Evolutionary conservation across 1,140 invertebrate species (phyloP), one percentile per base, ranked within the genome.

Genomic region (Magallana angulata): DNA sequence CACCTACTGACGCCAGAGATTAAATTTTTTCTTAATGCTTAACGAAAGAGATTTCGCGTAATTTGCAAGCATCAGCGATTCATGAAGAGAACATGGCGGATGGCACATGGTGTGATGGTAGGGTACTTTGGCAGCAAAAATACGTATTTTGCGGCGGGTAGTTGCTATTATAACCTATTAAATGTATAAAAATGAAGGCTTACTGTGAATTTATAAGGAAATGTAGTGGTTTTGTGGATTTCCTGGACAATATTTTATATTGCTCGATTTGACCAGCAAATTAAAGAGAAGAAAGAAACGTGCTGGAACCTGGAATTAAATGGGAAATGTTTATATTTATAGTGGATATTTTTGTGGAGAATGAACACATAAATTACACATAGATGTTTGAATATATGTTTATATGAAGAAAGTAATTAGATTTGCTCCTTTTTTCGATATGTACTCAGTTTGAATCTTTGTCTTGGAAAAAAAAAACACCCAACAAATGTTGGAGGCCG

Each of bases 11-110:
- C 36, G 1, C 24, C 9, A 76, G 1, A 36, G 68, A 9, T 76
- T 8, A 76, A 48, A 48, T 9, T 76, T 76, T 76, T 76, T 30
- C 5, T 76, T 76, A 18, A 30, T 76, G 24, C 68, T 76, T 76
- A 36, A 76, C 12, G 18, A 76, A 76, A 76, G 68, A 76, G 68
- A 76, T 30, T 76, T 76, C 36, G 68, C 68, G 68, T 76, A 76
- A 36, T 30, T 76, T 76, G 68, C 68, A 76, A 76, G 24, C 68
- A 76, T 76, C 68, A 76, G 68, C 68, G 68, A 76, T 76, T 76
- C 68, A 76, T 76, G 18, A 71, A 24, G 24, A 30, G 68, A 76
- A 76, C 68, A 76, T 76, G 68, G 68, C 68, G 68, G 68, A 76
- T 30, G 68, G 68, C 68, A 76, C 68, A 76, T 76, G 68, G 68